Evolutionary conservation across 2,113 vertebrate species (phyloP), one percentile per base, ranked within the genome.

Genomic region (Varanus komodoensis): DNA sequence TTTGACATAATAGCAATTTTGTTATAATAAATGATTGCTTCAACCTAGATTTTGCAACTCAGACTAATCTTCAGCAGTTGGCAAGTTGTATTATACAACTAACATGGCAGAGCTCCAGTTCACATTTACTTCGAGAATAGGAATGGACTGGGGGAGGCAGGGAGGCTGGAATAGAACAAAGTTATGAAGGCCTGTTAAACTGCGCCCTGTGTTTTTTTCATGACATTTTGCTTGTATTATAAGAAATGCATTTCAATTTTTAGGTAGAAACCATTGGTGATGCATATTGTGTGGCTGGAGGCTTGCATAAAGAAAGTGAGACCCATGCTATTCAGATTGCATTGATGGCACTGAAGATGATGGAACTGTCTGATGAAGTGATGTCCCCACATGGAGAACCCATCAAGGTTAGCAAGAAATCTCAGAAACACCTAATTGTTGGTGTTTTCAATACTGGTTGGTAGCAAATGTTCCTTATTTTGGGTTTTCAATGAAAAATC

Each of bases 211-310:
- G 0, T 64, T 69, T 86, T 61, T 77, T 89, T 27, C 82, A 48
- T 87, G 14, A 38, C 9, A 91, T 27, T 44, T 34, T 86, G 9
- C 79, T 4, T 93, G 90, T 71, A 48, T 50, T 86, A 14, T 52
- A 57, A 90, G 81, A 48, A 94, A 79, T 15, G 82, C 92, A 89
- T 95, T 5, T 95, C 2, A 82, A 6, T 94, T 69, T 97, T 94
- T 88, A 99, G 99, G 99, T 99, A 96, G 99, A 99, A 97, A 99
- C 99, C 50, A 99, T 99, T 75, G 99, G 99, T 1, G 99, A 99
- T 92, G 99, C 99, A 0, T 99, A 99, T 89, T 99, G 99, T 94
- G 99, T 99, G 2, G 99, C 99, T 48, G 99, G 98, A 85, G 99
- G 99, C 34, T 96, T 99, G 34, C 99, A 99, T 95, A 99, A 98